Base-by-base conservation (phyloP, 2,888 invertebrate genomes). In the Stenodema calcarata region DNA sequence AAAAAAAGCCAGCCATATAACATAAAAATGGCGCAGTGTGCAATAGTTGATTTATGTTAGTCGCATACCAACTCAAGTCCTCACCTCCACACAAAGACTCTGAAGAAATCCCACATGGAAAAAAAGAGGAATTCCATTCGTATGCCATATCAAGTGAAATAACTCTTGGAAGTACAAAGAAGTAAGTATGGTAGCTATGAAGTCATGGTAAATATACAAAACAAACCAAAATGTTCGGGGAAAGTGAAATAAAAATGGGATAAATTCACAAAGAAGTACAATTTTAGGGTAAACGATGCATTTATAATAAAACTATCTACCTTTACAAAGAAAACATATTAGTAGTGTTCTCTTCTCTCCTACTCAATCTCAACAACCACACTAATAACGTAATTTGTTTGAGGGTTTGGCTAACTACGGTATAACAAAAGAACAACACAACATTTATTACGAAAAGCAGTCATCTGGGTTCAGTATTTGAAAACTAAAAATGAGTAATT, bases 91-190 rank as follows among this genome's bases (percentile, higher is more conserved):
- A 73, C 41, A 73, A 30, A 2, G 73, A 73, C 30, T 73, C 73
- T 73, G 73, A 73, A 73, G 73, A 30, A 30, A 73, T 73, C 73
- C 30, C 73, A 62, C 62, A 62, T 62, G 62, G 23, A 62, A 62
- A 62, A 62, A 69, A 23, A 73, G 30, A 73, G 41, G 14, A 73
- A 73, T 16, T n/a, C 35, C 27, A 73, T 73, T 73, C 18, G 27
- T 73, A 62, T 27, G 23, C 23, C 7, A 35, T 35, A 35, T 54
- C 3, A 54, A 54, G 11, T n/a, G 11, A 54, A 54, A 54, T 16
- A 3, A 54, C 16, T 2, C 54, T 54, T 18, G 54, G 18, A 11
- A 54, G n/a, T 54, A 54, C 3, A 54, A 54, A n/a, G n/a, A 54
- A 54, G 35, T 35, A 4, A 4, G 35, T 35, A 35, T 35, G 35